Evolutionary conservation across 2,113 vertebrate genomes (phyloP).

Genomic region (Sprattus sprattus): DNA sequence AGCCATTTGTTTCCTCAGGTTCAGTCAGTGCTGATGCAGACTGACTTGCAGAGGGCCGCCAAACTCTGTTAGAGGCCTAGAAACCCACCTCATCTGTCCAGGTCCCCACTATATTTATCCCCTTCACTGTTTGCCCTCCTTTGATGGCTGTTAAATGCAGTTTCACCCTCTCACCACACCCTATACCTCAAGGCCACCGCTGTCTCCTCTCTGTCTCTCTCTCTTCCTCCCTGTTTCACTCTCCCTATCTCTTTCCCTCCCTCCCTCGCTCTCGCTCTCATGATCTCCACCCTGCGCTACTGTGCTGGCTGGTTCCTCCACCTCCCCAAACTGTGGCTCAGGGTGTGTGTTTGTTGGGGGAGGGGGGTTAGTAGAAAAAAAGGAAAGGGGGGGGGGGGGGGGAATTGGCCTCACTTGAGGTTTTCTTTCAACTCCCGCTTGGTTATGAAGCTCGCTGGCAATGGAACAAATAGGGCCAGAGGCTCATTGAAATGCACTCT

Average conservation of each 20-base stretch:
- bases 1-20: too few species aligned
- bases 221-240: background rate
- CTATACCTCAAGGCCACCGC: background rate
- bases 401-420: slow-evolving; percentile 7
- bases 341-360: background rate
- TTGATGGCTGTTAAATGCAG: background rate
- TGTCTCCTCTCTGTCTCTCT: slow-evolving; percentile 11
- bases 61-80: background rate
- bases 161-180: background rate
- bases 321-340: background rate
- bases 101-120: background rate
- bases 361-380: background rate
- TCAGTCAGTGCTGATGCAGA: too few species aligned
- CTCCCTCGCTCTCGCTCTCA: background rate
- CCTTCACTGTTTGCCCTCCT: background rate
- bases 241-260: background rate
- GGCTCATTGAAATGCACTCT: background rate
- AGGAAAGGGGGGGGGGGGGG: background rate
- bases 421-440: background rate
- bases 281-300: background rate
- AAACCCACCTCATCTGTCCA: background rate
- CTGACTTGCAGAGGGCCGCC: too few species aligned
- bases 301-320: background rate
- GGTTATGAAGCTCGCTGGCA: background rate
- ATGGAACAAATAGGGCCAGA: background rate